Percentiles rank a stretch among this genome's conserved stretches.
These are phyloP conservation scores for Listronotus bonariensis DNA, from an alignment of 1,140 invertebrate species.

Conservation along the genomic window DNA sequence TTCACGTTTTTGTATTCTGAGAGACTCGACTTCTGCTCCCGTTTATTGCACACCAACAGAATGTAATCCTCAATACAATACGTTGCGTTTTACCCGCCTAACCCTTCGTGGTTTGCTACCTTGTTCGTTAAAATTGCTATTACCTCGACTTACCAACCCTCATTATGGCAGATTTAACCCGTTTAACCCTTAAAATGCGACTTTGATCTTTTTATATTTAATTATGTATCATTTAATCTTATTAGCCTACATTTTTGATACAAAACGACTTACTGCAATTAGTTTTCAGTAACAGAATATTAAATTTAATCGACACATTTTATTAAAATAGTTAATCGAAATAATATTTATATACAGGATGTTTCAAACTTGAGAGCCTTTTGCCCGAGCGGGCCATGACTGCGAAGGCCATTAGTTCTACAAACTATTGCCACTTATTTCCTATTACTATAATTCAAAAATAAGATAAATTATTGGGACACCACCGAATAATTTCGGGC, in stretches of 20 bases:
- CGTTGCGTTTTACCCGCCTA: conserved; percentile 36
- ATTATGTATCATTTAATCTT: conserved; percentile 11
- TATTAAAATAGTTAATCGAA: too few relatives aligned
- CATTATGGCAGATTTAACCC: conserved; percentile 24
- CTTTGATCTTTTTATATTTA: conserved; percentile 23
- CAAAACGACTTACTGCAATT: too few relatives aligned
- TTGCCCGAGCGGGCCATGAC: too few relatives aligned
- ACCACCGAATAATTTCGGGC: too few relatives aligned
- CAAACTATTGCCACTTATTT: too few relatives aligned
- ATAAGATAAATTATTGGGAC: too few relatives aligned
- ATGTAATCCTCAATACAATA: conserved; percentile 43
- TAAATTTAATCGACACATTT: too few relatives aligned
- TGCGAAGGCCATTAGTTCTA: too few relatives aligned
- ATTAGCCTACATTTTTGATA: neutral
- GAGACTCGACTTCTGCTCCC: conserved; percentile 27
- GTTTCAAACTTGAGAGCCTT: too few relatives aligned
- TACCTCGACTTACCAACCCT: conserved; percentile 22
- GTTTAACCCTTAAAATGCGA: conserved; percentile 20
- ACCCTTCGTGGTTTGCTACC: conserved; percentile 37
- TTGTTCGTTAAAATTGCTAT: conserved; percentile 28
- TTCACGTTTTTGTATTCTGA: conserved; percentile 27
- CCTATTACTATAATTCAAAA: too few relatives aligned
- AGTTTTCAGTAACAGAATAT: too few relatives aligned
- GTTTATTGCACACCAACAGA: conserved; percentile 40
- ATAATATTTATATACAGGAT: too few relatives aligned